Conservation (phyloP, 1,140 invertebrate genomes). For the Anastrepha obliqua region DNA sequence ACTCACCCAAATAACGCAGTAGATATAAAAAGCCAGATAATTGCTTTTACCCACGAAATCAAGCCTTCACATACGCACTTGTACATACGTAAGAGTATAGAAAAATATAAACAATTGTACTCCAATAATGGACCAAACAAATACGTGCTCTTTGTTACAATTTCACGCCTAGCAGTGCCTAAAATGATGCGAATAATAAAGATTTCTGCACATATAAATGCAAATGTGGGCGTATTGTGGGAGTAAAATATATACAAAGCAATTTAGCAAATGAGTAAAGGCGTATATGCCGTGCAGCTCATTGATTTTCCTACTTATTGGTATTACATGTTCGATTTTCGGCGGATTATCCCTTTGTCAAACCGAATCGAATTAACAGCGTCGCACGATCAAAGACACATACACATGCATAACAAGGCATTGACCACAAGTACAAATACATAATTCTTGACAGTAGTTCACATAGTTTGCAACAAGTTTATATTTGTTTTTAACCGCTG, state of each 20-base stretch:
- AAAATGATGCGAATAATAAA: not conserved
- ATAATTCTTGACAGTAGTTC: no score
- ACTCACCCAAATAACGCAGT: not conserved
- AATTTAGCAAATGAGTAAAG: not conserved
- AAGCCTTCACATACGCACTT: not conserved
- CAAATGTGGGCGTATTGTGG: not conserved
- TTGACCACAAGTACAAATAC: not conserved
- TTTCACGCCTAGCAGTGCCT: not conserved
- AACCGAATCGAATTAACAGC: not conserved
- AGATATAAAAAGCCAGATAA: not conserved
- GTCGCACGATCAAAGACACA: not conserved
- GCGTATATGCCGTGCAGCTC: not conserved
- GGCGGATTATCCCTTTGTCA: not conserved
- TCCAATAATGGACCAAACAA: not conserved
- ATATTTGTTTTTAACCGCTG: not conserved
- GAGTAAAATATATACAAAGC: not conserved
- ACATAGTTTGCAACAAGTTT: not conserved
- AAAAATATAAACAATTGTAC: not conserved
- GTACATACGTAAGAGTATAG: not conserved
- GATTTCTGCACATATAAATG: not conserved
- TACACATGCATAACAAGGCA: not conserved
- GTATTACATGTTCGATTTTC: not conserved
- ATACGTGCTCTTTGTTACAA: not conserved
- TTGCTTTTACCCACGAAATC: not conserved
- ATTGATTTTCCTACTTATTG: not conserved